These are phyloP conservation scores for Orgyia antiqua DNA, from an alignment of 2,888 invertebrate species.

Conservation along the genomic window DNA sequence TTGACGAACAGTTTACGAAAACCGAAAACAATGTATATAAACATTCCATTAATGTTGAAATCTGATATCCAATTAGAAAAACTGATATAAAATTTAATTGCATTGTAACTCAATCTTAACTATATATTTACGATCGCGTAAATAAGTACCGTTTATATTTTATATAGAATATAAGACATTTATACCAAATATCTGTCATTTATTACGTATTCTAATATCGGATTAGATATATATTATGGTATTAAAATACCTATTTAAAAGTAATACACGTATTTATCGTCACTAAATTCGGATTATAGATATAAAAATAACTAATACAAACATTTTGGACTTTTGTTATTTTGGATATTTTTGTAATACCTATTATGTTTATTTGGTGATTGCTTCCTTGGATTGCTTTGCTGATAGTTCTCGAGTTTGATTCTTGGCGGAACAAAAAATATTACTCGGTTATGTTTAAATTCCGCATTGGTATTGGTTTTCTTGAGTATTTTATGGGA, in stretches of 20 bases:
- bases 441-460: too few relatives aligned
- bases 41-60: conserved; percentile 4
- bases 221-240: too few relatives aligned
- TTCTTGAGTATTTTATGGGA: too few relatives aligned
- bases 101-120: conserved; percentile 7
- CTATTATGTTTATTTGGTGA: too few relatives aligned
- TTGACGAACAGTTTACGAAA: too few relatives aligned
- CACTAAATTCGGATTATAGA: conserved; percentile 2
- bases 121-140: conserved; percentile 3
- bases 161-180: conserved; percentile 5
- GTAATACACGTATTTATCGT: conserved; percentile 5
- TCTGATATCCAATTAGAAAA: conserved; percentile 6
- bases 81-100: conserved; percentile 3
- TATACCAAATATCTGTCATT: conserved; percentile 7
- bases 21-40: too few relatives aligned
- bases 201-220: conserved; percentile 6
- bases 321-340: too few relatives aligned
- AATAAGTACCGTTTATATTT: conserved; percentile 4
- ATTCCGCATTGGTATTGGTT: too few relatives aligned
- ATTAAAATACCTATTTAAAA: conserved; percentile 7
- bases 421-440: too few relatives aligned
- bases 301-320: conserved; percentile 2
- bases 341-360: too few relatives aligned
- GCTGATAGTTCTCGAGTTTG: too few relatives aligned
- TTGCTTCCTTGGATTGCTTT: too few relatives aligned